phyloP scores from a whole-genome alignment of 2,888 invertebrate species.

The Tinea pellionella region DNA sequence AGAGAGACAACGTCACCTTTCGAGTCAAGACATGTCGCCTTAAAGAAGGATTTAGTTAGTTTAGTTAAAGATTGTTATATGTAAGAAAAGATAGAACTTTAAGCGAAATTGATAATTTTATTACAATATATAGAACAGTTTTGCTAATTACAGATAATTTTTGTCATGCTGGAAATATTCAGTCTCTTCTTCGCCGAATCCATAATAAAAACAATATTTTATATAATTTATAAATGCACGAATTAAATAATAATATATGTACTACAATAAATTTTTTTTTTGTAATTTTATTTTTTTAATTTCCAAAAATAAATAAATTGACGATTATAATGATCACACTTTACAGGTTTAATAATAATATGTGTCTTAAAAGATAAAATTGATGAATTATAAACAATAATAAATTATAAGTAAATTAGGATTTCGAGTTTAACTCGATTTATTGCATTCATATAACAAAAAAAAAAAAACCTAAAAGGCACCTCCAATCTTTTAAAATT shows the following conservation, averaged over 20 bases:
- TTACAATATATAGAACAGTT: not conserved
- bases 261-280: not conserved
- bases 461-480: constrained; percentile 3
- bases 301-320: constrained; percentile 11
- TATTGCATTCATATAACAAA: constrained; percentile 9
- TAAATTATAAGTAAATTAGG: constrained; percentile 12
- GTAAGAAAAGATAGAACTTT: not conserved
- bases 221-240: constrained; percentile 9
- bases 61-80: not conserved
- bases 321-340: constrained; percentile 11
- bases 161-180: not conserved
- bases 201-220: not conserved
- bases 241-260: not conserved
- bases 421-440: constrained; percentile 13
- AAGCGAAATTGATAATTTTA: not conserved
- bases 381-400: constrained; percentile 5
- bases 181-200: not conserved
- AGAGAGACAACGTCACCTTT: no score
- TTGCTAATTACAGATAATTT: constrained; percentile 3
- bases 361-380: not conserved
- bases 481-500: not conserved
- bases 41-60: no score
- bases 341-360: not conserved
- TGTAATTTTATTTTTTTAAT: not conserved
- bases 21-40: no score